Base-by-base conservation (phyloP, 2,113 vertebrate species). In the Lycaon pictus region DNA sequence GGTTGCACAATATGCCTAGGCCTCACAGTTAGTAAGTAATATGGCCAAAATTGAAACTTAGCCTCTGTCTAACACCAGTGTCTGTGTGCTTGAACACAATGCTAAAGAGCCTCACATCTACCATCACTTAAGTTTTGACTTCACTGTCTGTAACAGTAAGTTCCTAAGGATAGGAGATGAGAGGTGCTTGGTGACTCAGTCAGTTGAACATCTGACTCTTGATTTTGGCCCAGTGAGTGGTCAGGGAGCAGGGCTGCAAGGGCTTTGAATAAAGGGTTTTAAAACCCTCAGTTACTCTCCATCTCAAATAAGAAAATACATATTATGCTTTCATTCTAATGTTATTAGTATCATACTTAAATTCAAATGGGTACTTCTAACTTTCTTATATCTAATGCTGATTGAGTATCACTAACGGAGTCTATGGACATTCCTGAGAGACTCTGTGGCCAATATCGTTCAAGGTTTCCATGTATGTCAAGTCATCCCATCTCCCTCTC, bases 61-160 rank as follows among this genome's bases (percentile, higher is more conserved):
- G 32, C 11, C 37, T 71, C 67, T 72, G 48, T 62, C 63, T 87
- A 16, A 48, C 2, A 9, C 25, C 13, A 35, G 2, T 0, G 2
- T 53, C 29, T 12, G 2, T 48, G 56, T 32, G 29, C 11, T 56
- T 43, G 5, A 72, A 65, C 25, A 81, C 17, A 37, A 4, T 32
- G 55, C 22, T 25, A 1, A 3, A 11, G 1, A 20, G 29, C 16
- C 12, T 93, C 4, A 23, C 23, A 7, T 56, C 22, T 37, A 29
- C 1, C 17, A 12, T 29, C 20, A 3, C 69, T 95, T 79, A 74
- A n/a, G 16, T 90, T 85, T 60, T 88, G 51, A 62, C 60, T 92
- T 91, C 37, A 67, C 93, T 84, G 7, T 82, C 82, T 72, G 5
- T 92, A 62, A 95, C 95, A 17, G 23, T 90, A 53, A 56, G 17